Conservation (phyloP, 1,140 invertebrate genomes). For the Alviniconcha marisindica region DNA sequence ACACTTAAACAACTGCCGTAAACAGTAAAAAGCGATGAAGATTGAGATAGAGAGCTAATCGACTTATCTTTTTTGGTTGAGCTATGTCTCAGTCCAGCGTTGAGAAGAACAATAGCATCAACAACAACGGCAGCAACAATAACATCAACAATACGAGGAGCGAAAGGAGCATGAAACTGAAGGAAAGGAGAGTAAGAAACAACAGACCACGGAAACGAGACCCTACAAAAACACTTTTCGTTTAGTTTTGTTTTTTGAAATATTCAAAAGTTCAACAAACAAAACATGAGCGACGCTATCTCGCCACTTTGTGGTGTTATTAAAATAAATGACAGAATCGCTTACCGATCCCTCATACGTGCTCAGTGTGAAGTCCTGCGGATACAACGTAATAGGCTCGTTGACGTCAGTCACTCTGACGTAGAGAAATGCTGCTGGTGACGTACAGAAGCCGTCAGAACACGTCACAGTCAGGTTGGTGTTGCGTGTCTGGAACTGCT, state of each 20-base stretch:
- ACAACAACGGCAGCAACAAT: too few relatives aligned
- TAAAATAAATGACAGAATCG: not conserved
- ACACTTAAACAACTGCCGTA: too few relatives aligned
- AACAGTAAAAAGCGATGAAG: too few relatives aligned
- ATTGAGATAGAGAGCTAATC: too few relatives aligned
- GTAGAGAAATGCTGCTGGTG: constrained; percentile 37
- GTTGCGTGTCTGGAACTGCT: constrained; percentile 41
- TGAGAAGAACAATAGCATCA: too few relatives aligned
- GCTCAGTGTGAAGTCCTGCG: constrained; percentile 36
- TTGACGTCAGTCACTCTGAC: constrained; percentile 47
- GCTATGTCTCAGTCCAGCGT: too few relatives aligned
- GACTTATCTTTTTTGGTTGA: too few relatives aligned
- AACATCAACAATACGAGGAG: too few relatives aligned
- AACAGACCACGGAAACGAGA: too few relatives aligned
- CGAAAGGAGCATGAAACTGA: too few relatives aligned
- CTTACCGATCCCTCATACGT: constrained; percentile 46
- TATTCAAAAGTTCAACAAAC: not conserved
- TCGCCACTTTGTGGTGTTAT: not conserved
- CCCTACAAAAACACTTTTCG: too few relatives aligned
- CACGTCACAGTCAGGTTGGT: constrained; percentile 49
- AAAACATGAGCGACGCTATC: not conserved
- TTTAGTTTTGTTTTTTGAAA: not conserved
- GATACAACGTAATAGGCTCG: constrained; percentile 45
- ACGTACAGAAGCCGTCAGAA: constrained; percentile 41
- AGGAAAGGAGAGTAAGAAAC: too few relatives aligned